Percentiles rank a stretch among this genome's conserved stretches.
Evolutionary conservation across 2,797 vertebrate genomes (phyloP).

Genomic region (Cyclura pinguis): DNA sequence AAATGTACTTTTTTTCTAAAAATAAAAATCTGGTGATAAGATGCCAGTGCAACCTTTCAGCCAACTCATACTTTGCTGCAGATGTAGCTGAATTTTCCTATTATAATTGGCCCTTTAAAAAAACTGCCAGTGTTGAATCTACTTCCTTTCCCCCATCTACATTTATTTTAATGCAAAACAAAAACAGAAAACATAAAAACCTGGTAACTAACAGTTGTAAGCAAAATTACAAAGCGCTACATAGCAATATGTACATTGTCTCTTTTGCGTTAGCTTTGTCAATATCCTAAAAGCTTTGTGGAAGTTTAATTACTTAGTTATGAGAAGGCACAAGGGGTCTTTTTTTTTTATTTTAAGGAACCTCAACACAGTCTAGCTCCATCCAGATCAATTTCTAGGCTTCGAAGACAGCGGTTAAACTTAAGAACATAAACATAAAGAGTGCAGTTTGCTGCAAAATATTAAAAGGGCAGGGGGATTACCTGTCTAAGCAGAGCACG

Average conservation of each 20-base stretch:
- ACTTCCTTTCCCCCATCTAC: conserved; percentile 53
- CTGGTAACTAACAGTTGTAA: conserved; percentile 68
- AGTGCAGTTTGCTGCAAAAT: conserved; percentile 22
- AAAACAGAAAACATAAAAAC: conserved; percentile 45
- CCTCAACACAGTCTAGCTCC: conserved; percentile 56
- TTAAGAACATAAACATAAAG: conserved; percentile 49
- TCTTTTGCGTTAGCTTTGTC: conserved; percentile 67
- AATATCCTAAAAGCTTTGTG: conserved; percentile 69
- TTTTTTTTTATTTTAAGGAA: conserved; percentile 70
- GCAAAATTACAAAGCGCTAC: conserved; percentile 77
- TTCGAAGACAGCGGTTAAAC: conserved; percentile 51
- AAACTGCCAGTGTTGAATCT: conserved; percentile 58
- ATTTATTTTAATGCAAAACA: conserved; percentile 60
- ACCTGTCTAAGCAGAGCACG: conserved; percentile 10
- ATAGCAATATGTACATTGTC: conserved; percentile 67
- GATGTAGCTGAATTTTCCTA: conserved; percentile 59
- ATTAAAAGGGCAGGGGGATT: conserved; percentile 38
- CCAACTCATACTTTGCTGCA: conserved; percentile 70
- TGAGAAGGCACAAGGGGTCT: conserved; percentile 77
- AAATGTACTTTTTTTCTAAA: conserved; percentile 66
- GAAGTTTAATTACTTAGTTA: conserved; percentile 66
- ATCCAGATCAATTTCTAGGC: conserved; percentile 46
- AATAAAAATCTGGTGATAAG: conserved; percentile 72
- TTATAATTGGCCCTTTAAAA: conserved; percentile 67
- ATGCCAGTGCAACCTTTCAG: conserved; percentile 76